These are phyloP conservation scores for Ophion costatus DNA, from an alignment of 2,888 invertebrate genomes.

Conservation along the genomic window DNA sequence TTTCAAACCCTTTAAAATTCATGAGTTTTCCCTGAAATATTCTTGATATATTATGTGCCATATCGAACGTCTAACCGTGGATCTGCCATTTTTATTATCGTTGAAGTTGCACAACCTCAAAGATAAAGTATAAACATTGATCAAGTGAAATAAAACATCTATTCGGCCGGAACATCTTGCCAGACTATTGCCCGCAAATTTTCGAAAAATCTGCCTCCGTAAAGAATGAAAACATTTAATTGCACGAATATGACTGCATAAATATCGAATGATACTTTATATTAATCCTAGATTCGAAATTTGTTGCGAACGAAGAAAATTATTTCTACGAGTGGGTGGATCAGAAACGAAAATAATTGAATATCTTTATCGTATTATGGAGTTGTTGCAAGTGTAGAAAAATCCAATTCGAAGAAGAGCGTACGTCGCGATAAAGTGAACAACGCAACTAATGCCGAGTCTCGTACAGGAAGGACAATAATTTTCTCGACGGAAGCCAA, in stretches of 20 bases:
- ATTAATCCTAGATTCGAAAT: not conserved
- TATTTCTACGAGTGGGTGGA: not conserved
- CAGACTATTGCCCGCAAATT: too few relatives aligned
- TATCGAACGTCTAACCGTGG: too few relatives aligned
- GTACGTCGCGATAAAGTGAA: slow-evolving; percentile 12
- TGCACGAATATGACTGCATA: not conserved
- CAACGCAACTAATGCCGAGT: not conserved
- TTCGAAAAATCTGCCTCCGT: too few relatives aligned
- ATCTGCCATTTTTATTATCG: too few relatives aligned
- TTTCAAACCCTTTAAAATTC: not conserved
- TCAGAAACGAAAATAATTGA: not conserved
- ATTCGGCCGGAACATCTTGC: too few relatives aligned
- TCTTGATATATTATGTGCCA: too few relatives aligned
- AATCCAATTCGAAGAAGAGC: not conserved
- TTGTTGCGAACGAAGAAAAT: not conserved
- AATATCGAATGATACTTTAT: not conserved
- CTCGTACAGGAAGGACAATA: slow-evolving; percentile 30
- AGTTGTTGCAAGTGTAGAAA: not conserved
- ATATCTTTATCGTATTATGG: not conserved
- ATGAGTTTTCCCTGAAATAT: not conserved
- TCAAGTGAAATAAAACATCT: too few relatives aligned
- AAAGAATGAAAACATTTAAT: not conserved
- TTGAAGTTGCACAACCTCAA: too few relatives aligned
- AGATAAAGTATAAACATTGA: too few relatives aligned
- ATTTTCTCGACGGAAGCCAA: slow-evolving; percentile 44